phyloP scores from a whole-genome alignment of 2,113 vertebrate genomes.

The Odocoileus hemionus region DNA sequence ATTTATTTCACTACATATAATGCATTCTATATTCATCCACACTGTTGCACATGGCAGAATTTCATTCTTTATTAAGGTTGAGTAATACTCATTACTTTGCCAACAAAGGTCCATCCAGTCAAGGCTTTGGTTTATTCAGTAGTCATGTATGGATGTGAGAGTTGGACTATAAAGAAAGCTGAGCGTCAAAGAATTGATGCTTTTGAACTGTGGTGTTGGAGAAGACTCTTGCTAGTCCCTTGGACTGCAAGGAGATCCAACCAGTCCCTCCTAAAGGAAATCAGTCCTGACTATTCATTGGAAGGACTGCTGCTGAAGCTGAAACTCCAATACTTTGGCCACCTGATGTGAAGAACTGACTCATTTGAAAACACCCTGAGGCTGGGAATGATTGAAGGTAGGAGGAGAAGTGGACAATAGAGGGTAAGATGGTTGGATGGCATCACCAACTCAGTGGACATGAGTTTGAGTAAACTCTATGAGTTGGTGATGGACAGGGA shows the following conservation, averaged over 20 bases:
- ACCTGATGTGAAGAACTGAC: neutral
- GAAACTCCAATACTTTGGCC: neutral
- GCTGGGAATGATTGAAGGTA: neutral
- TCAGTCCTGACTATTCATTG: neutral
- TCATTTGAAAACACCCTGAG: neutral
- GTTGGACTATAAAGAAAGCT: neutral
- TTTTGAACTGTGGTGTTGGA: neutral
- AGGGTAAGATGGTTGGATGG: neutral
- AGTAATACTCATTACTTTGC: neutral
- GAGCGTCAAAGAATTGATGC: fast-evolving
- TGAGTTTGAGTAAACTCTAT: neutral
- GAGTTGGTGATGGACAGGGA: neutral
- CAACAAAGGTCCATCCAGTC: neutral
- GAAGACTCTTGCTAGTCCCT: neutral
- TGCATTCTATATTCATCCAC: neutral
- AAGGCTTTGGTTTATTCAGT: neutral
- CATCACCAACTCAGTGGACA: neutral
- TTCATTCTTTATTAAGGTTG: neutral
- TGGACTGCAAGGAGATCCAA: neutral
- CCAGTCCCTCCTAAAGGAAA: neutral
- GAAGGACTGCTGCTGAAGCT: neutral
- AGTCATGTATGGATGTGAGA: neutral
- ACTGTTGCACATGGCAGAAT: neutral
- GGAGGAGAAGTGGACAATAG: neutral
- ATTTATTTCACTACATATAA: neutral